A percentile compares a stretch with the other conserved stretches of the same genome.
These are phyloP conservation scores for Bovichtus diacanthus DNA, from an alignment of 2,797 vertebrate genomes.

Conservation along the genomic window DNA sequence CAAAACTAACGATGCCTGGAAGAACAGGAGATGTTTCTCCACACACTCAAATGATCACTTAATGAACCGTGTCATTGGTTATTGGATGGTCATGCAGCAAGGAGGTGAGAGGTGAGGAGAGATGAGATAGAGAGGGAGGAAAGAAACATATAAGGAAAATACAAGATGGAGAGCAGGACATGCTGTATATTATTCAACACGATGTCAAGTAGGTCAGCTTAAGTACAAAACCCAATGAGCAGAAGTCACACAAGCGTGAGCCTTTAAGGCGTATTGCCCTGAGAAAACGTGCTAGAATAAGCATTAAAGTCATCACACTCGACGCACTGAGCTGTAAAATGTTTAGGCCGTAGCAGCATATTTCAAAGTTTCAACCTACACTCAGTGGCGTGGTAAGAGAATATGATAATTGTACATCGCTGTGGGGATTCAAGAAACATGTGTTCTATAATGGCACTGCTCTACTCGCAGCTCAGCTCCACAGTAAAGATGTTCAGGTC, in stretches of 20 bases:
- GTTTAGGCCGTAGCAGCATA: slow-evolving; percentile 37
- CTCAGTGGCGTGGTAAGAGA: slow-evolving; percentile 53
- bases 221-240: slow-evolving; percentile 4
- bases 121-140: background rate
- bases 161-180: background rate
- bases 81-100: slow-evolving; percentile 43
- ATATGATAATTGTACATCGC: slow-evolving; percentile 38
- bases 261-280: slow-evolving; percentile 32
- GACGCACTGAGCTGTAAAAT: slow-evolving; percentile 48
- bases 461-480: slow-evolving; percentile 10
- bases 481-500: slow-evolving; percentile 25
- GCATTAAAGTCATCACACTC: slow-evolving; percentile 33
- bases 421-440: slow-evolving; percentile 45
- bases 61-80: slow-evolving; percentile 72
- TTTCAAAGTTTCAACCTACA: slow-evolving; percentile 42
- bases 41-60: slow-evolving; percentile 52
- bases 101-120: slow-evolving; percentile 32
- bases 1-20: slow-evolving; percentile 40
- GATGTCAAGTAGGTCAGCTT: slow-evolving; percentile 28
- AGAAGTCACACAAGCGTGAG: slow-evolving; percentile 20
- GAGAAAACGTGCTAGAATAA: slow-evolving; percentile 42
- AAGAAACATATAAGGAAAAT: no score
- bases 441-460: slow-evolving; percentile 24
- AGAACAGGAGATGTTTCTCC: slow-evolving; percentile 56
- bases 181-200: slow-evolving; percentile 9